Conservation (phyloP, 2,888 invertebrate genomes). For the Acrocyrtus sp. region DNA sequence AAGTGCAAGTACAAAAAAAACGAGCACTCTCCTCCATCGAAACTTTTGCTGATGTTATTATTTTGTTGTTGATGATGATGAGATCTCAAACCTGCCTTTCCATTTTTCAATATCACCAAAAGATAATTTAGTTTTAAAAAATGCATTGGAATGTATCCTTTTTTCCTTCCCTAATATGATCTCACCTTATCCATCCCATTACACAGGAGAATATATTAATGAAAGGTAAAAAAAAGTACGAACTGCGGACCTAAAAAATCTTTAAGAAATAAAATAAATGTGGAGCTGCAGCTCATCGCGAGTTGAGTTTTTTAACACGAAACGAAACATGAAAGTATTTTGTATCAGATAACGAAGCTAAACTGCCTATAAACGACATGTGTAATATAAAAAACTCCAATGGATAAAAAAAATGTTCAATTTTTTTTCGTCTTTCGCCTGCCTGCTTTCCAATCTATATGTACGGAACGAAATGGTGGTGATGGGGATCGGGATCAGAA, state of each 20-base stretch:
- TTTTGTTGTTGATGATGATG: slow-evolving; percentile 18
- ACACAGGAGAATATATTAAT: slow-evolving; percentile 12
- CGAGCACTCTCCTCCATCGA: background rate
- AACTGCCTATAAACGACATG: slow-evolving; percentile 13
- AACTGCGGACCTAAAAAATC: slow-evolving; percentile 16
- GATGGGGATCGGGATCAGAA: too few species aligned
- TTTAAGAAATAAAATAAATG: background rate
- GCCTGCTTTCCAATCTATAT: too few species aligned
- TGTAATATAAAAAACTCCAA: too few species aligned
- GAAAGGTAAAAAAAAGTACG: slow-evolving; percentile 8
- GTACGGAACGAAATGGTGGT: too few species aligned
- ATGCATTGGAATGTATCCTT: slow-evolving; percentile 46
- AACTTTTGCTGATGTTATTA: background rate
- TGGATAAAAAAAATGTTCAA: too few species aligned
- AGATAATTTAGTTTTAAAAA: slow-evolving; percentile 44
- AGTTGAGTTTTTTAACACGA: background rate
- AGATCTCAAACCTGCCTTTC: slow-evolving; percentile 54
- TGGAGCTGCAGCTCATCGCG: background rate
- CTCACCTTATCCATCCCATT: slow-evolving; percentile 16
- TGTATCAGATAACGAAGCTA: slow-evolving; percentile 32
- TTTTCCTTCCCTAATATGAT: slow-evolving; percentile 21
- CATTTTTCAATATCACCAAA: slow-evolving; percentile 59
- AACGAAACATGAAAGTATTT: background rate
- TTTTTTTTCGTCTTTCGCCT: too few species aligned
- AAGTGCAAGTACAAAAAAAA: background rate